Conservation (phyloP, 2,888 invertebrate genomes). For the Drosophila phalerata region DNA sequence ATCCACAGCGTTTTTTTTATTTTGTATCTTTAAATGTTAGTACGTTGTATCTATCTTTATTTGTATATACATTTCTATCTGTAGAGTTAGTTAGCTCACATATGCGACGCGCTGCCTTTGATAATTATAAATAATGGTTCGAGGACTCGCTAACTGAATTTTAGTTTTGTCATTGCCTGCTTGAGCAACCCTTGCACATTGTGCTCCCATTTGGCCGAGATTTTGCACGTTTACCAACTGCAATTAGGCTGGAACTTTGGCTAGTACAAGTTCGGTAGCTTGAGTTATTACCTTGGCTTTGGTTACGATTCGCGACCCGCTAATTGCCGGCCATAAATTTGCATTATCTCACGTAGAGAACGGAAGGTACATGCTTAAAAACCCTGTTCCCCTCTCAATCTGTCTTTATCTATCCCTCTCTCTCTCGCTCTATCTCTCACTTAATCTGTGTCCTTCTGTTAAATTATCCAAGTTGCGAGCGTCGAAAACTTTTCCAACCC, state of each 20-base stretch:
- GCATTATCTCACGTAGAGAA: constrained; percentile 76
- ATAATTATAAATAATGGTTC: constrained; percentile 79
- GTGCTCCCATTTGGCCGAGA: constrained; percentile 43
- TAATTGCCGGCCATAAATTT: constrained; percentile 79
- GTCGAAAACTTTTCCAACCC: constrained; percentile 67
- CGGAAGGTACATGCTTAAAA: constrained; percentile 48
- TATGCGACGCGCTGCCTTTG: constrained; percentile 46
- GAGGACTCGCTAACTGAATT: constrained; percentile 73
- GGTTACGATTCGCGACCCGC: constrained; percentile 74
- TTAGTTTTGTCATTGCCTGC: constrained; percentile 57
- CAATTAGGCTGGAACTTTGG: constrained; percentile 66
- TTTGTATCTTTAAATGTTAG: constrained; percentile 23
- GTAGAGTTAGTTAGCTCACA: constrained; percentile 39
- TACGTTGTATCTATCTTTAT: constrained; percentile 13
- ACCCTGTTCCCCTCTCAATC: not conserved
- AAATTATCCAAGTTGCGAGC: constrained; percentile 72
- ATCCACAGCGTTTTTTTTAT: constrained; percentile 23
- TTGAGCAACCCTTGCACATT: constrained; percentile 2
- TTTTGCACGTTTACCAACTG: constrained; percentile 69
- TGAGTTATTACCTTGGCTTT: constrained; percentile 72
- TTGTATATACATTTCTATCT: constrained; percentile 4
- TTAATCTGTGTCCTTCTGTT: constrained; percentile 22
- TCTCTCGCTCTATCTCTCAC: too few relatives aligned
- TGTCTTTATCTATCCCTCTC: not conserved
- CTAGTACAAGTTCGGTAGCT: constrained; percentile 61